Evolutionary conservation across 2,113 vertebrate genomes (phyloP), one percentile per base, ranked within the genome.

Genomic region (Lagopus muta): DNA sequence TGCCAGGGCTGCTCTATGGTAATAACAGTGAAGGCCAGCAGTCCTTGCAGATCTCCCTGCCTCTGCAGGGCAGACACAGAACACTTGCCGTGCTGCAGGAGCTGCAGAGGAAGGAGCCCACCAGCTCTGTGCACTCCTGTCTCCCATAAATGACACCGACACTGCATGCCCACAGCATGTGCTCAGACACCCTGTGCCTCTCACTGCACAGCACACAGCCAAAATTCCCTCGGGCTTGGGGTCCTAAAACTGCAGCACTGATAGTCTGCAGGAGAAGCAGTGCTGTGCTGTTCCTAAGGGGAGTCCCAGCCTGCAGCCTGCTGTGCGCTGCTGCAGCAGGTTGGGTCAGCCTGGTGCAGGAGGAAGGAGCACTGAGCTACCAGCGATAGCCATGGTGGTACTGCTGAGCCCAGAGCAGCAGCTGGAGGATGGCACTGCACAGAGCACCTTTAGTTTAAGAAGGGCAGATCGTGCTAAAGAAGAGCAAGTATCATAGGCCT

Each of bases 121-220:
- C 4, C 20, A n/a, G 8, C 43, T 2, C 20, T 0, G 0, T 6
- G 2, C 4, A 6, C 17, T 15, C 2, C 0, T 10, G 2, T 12
- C 30, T 50, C 18, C 10, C 9, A 27, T 11, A 43, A 18, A 3
- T 1, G 13, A 7, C 30, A 3, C 40, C 40, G 25, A 50, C 48
- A 50, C 48, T 25, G 48, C 48, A 25, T 50, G 48, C 48, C 22
- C 22, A 50, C 3, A 19, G 48, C 48, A 50, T 22, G 47, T 48
- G 47, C 47, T 22, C 47, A 2, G 47, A 22, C 21, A 22, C 47
- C 47, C 47, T 48, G 47, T 52, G 6, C 27, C 19, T 4, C 13
- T n/a, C n/a, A 5, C n/a, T 10, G 7, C 28, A 3, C 6, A 1
- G 28, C 12, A 8, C 14, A 43, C 3, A 13, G 3, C 34, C 27